Percentiles rank a stretch among this genome's conserved stretches.
Conservation (phyloP, 2,888 invertebrate species). For the Agapetus fuscipes region DNA sequence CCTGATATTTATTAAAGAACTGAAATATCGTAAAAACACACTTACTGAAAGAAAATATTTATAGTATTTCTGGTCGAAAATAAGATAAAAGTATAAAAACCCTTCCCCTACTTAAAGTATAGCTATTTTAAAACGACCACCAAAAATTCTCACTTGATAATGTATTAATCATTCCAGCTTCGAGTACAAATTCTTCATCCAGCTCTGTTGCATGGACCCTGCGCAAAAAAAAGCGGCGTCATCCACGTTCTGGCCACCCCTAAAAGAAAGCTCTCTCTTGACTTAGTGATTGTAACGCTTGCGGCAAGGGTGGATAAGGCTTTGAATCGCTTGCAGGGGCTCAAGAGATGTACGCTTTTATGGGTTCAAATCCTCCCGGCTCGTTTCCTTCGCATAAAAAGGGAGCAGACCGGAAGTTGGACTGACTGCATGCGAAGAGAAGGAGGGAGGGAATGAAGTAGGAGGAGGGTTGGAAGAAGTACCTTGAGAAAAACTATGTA, state of each 20-base stretch:
- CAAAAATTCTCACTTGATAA: too few relatives aligned
- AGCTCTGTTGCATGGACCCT: background rate
- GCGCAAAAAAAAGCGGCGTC: constrained; percentile 7
- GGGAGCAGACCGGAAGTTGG: constrained; percentile 20
- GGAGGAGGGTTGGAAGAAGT: background rate
- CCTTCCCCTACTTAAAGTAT: too few relatives aligned
- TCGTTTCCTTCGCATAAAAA: constrained; percentile 12
- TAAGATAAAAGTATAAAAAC: too few relatives aligned
- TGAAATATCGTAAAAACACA: too few relatives aligned
- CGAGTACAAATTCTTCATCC: too few relatives aligned
- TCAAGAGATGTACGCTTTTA: background rate
- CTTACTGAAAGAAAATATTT: too few relatives aligned
- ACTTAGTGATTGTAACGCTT: background rate
- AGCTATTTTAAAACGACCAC: too few relatives aligned
- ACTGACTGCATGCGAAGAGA: constrained; percentile 16
- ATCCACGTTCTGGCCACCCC: constrained; percentile 2
- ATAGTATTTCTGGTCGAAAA: too few relatives aligned
- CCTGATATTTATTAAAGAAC: too few relatives aligned
- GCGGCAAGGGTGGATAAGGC: background rate
- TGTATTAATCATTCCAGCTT: too few relatives aligned
- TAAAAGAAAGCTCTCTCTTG: background rate
- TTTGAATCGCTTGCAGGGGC: background rate
- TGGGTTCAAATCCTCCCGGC: background rate
- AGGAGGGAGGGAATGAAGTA: constrained; percentile 1
- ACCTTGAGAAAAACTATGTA: too few relatives aligned